phyloP scores from a whole-genome alignment of 1,140 invertebrate species.

The Dreissena polymorpha region DNA sequence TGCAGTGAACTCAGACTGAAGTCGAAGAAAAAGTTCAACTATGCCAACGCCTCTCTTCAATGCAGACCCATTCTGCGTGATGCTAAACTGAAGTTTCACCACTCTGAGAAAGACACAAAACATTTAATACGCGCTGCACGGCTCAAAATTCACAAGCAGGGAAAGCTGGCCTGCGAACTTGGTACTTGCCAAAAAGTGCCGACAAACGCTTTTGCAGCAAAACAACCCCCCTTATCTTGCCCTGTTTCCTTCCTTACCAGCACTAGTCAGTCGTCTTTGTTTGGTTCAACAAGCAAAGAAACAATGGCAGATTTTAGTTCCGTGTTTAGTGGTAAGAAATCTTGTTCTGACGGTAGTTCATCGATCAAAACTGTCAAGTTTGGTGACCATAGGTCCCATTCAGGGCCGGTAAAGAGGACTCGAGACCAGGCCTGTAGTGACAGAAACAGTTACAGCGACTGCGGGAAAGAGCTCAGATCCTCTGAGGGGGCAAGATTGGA shows the following conservation, averaged over 20 bases:
- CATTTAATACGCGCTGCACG: constrained; percentile 68
- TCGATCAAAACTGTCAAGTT: not conserved
- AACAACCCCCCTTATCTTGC: constrained; percentile 10
- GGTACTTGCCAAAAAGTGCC: not conserved
- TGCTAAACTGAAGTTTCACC: constrained; percentile 69
- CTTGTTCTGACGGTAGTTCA: not conserved
- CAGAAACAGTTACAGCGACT: constrained; percentile 28
- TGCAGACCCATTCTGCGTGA: constrained; percentile 63
- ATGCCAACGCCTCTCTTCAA: constrained; percentile 58
- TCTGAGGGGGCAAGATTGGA: constrained; percentile 75
- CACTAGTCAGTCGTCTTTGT: constrained; percentile 45
- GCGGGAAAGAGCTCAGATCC: constrained; percentile 68
- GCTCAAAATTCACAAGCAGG: constrained; percentile 61
- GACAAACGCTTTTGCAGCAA: not conserved
- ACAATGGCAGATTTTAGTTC: constrained; percentile 39
- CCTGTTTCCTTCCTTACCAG: constrained; percentile 3
- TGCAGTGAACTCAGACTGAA: constrained; percentile 56
- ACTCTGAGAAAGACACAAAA: constrained; percentile 69
- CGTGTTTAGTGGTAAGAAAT: not conserved
- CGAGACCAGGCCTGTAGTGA: constrained; percentile 4
- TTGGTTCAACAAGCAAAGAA: constrained; percentile 55
- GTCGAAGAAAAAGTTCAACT: constrained; percentile 60
- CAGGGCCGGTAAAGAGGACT: constrained; percentile 2
- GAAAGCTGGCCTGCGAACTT: constrained; percentile 24
- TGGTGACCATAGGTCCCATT: constrained; percentile 14